These are phyloP conservation scores for Stenichneumon culpator DNA, from an alignment of 2,888 invertebrate genomes.

Conservation along the genomic window DNA sequence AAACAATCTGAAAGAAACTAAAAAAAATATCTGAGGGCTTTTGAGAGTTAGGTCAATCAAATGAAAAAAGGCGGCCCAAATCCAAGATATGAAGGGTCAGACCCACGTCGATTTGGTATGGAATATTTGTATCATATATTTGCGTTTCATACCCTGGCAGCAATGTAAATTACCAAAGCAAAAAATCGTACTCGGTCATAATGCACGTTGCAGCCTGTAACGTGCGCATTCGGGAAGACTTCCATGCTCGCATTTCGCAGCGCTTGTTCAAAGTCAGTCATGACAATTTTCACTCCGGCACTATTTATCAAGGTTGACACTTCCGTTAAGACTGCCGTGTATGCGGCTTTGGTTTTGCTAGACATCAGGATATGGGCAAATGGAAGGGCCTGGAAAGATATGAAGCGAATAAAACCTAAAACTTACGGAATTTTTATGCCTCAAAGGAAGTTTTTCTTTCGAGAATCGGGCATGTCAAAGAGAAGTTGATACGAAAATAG, in stretches of 20 bases:
- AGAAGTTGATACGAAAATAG: too few relatives aligned
- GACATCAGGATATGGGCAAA: slow-evolving; percentile 32
- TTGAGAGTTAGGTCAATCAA: too few relatives aligned
- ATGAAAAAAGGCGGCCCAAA: too few relatives aligned
- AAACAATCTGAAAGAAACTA: too few relatives aligned
- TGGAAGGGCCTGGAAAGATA: slow-evolving; percentile 16
- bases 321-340: slow-evolving; percentile 3
- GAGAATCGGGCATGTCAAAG: too few relatives aligned
- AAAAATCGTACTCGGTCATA: slow-evolving; percentile 29
- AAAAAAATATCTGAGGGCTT: too few relatives aligned
- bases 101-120: too few relatives aligned
- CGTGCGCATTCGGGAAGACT: slow-evolving; percentile 1
- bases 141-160: background rate
- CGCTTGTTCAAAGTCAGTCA: slow-evolving; percentile 41
- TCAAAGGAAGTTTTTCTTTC: too few relatives aligned
- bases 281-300: background rate
- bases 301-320: background rate
- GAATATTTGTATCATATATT: too few relatives aligned
- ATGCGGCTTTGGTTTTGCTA: background rate
- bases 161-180: background rate
- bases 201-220: slow-evolving; percentile 42
- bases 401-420: too few relatives aligned
- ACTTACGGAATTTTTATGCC: too few relatives aligned
- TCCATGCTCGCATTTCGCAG: slow-evolving; percentile 22
- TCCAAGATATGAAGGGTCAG: too few relatives aligned